Percentiles rank a stretch among this genome's conserved stretches.
Evolutionary conservation across 1,140 invertebrate species (phyloP).

Genomic region (Octopus sinensis): DNA sequence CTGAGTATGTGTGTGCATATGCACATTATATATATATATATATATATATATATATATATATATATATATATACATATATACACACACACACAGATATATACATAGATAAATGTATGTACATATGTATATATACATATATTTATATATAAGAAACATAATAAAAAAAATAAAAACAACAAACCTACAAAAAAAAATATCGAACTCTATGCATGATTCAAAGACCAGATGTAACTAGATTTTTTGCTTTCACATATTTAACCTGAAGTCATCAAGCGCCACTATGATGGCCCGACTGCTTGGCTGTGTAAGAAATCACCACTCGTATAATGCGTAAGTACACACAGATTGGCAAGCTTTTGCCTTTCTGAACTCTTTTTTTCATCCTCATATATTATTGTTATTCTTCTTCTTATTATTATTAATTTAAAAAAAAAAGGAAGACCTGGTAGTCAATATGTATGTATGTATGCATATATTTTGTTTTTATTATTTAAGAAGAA

Average conservation of each 20-base stretch:
- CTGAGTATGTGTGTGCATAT: too few relatives aligned
- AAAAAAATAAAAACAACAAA: too few relatives aligned
- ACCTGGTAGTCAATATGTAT: too few relatives aligned
- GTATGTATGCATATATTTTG: neutral
- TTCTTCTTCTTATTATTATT: neutral
- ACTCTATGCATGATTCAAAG: constrained; percentile 10
- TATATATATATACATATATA: too few relatives aligned
- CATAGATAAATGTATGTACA: too few relatives aligned
- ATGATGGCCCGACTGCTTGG: neutral
- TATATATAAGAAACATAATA: too few relatives aligned
- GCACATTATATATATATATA: too few relatives aligned
- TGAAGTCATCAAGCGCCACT: constrained; percentile 17
- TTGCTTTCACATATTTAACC: constrained; percentile 18
- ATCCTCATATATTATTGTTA: too few relatives aligned
- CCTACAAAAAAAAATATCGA: neutral
- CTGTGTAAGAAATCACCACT: neutral
- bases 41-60: too few relatives aligned
- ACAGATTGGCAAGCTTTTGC: constrained; percentile 13
- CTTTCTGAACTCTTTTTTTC: constrained; percentile 8
- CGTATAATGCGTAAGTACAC: constrained; percentile 7
- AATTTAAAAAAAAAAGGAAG: neutral
- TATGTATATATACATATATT: too few relatives aligned
- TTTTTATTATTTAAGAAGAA: neutral
- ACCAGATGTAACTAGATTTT: constrained; percentile 16
- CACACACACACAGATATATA: too few relatives aligned